These are phyloP conservation scores for Bombyx mori DNA, from an alignment of 1,140 invertebrate species.

Conservation along the genomic window ASM3026992v2 NC_085126.1:10472001-10472500, in stretches of 20 bases:
- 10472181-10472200: conserved; percentile 57
- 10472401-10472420: too few relatives aligned
- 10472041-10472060: conserved; percentile 40
- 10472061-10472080: conserved; percentile 45
- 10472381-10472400: too few relatives aligned
- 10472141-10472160: conserved; percentile 25
- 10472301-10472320: conserved; percentile 83
- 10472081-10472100: conserved; percentile 13
- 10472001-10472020: neutral
- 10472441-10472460: too few relatives aligned
- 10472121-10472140: conserved; percentile 36
- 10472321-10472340: neutral
- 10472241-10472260: conserved; percentile 91
- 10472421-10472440: too few relatives aligned
- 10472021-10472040: conserved; percentile 8
- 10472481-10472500: too few relatives aligned
- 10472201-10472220: conserved; percentile 43
- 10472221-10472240: conserved; percentile 82
- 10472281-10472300: conserved; percentile 97
- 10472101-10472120: conserved; percentile 20
- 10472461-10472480: too few relatives aligned
- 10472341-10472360: neutral
- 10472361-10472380: too few relatives aligned
- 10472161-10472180: conserved; percentile 41
- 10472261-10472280: conserved; percentile 98